A percentile compares a stretch with the other conserved stretches of the same genome.
Evolutionary conservation across 2,797 vertebrate species (phyloP).

Genomic region (Pseudotriccus pelzelni): DNA sequence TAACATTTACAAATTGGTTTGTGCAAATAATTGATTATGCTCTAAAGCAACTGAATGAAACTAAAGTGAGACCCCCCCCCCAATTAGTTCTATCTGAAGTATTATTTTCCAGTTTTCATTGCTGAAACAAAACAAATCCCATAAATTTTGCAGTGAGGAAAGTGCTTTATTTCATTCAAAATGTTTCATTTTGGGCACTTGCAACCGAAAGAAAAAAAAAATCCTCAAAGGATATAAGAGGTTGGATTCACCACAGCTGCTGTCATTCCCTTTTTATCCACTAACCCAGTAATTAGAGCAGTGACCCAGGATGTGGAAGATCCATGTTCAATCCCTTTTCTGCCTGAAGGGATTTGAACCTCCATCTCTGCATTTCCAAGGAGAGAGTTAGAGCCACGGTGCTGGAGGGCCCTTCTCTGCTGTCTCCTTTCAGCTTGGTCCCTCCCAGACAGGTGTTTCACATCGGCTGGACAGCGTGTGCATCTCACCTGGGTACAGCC

Average conservation of each 20-base stretch:
- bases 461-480: rapidly evolving
- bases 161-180: conserved; percentile 1
- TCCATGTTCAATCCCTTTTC: conserved; percentile 41
- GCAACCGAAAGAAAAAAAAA: neutral
- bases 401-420: neutral
- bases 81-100: neutral
- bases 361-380: conserved; percentile 18
- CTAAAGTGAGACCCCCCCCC: neutral
- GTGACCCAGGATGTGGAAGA: conserved; percentile 60
- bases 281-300: conserved; percentile 63
- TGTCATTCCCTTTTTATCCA: conserved; percentile 56
- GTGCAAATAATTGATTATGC: neutral
- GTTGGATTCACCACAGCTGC: conserved; percentile 57
- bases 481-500: neutral
- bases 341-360: conserved; percentile 38
- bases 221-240: neutral
- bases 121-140: neutral
- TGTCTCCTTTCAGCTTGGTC: neutral
- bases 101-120: neutral
- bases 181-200: neutral
- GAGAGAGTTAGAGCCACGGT: neutral
- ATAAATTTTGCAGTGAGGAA: neutral
- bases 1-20: neutral
- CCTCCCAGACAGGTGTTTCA: neutral
- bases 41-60: neutral